phyloP scores from a whole-genome alignment of 35 echinoderm and acorn worm species.

The Anneissia japonica region DNA sequence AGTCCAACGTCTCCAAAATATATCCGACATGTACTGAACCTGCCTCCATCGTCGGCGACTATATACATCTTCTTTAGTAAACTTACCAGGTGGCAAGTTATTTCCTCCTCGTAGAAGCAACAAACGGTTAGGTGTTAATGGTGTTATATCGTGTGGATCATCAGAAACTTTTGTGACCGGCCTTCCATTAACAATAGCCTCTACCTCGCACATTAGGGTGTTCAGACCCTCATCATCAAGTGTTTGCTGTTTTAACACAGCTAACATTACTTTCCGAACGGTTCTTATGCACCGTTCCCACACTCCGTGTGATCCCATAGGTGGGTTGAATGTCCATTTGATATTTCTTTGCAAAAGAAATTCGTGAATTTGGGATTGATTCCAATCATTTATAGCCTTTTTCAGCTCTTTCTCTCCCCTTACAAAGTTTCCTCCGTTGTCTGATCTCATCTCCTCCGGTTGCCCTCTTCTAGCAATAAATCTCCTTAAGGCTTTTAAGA shows the following conservation, averaged over 20 bases:
- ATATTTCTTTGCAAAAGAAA: not conserved
- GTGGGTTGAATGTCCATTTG: slow-evolving; percentile 36
- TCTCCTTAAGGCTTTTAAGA: no score
- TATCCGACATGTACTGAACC: slow-evolving; percentile 8
- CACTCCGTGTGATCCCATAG: slow-evolving; percentile 38
- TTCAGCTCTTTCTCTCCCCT: no score
- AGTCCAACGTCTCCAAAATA: slow-evolving; percentile 20
- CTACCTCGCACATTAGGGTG: slow-evolving; percentile 27
- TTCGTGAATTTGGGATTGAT: slow-evolving; percentile 21
- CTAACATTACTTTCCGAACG: slow-evolving; percentile 11
- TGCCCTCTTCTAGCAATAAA: no score
- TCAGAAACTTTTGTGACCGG: slow-evolving; percentile 27
- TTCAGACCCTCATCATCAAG: slow-evolving; percentile 22
- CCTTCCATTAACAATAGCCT: slow-evolving; percentile 16
- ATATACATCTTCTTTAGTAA: slow-evolving; percentile 6
- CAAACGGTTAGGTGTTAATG: slow-evolving; percentile 25
- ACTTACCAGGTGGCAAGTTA: not conserved
- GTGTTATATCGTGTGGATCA: slow-evolving; percentile 13
- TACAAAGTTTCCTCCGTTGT: no score
- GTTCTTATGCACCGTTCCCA: slow-evolving; percentile 51
- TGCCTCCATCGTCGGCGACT: slow-evolving; percentile 11
- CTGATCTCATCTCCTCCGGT: no score
- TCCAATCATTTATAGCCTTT: slow-evolving; percentile 26
- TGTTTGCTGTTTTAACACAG: slow-evolving; percentile 19
- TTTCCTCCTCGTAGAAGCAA: not conserved